Evolutionary conservation across 1,140 invertebrate genomes (phyloP).

Genomic region (Drosophila subpulchrella): DNA sequence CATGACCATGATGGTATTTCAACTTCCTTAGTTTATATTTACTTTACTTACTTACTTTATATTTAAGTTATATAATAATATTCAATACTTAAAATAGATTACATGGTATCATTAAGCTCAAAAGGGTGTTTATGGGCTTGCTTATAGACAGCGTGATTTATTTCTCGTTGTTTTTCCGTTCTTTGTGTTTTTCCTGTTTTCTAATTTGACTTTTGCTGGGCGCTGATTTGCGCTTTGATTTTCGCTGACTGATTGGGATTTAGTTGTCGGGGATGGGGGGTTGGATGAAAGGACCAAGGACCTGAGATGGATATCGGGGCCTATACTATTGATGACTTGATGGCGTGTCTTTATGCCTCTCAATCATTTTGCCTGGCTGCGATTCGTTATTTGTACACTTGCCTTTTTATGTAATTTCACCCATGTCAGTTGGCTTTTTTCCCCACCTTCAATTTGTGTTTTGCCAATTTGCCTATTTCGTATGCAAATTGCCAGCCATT

Average conservation of each 20-base stretch:
- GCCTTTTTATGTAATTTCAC: conserved; percentile 42
- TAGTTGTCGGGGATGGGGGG: conserved; percentile 13
- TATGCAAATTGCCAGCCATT: conserved; percentile 70
- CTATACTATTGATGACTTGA: conserved; percentile 43
- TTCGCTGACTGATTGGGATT: conserved; percentile 53
- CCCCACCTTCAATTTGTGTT: conserved; percentile 43
- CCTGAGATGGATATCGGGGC: conserved; percentile 5
- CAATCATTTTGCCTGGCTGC: conserved; percentile 31
- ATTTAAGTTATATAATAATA: too few relatives aligned
- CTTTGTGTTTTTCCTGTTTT: conserved; percentile 41
- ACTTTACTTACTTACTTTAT: too few relatives aligned
- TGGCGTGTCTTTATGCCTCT: conserved; percentile 53
- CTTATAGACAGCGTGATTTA: background rate
- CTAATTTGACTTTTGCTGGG: conserved; percentile 53
- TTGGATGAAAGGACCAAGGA: background rate
- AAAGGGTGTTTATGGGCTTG: conserved; percentile 17
- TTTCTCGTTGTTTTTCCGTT: conserved; percentile 6
- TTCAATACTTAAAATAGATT: background rate
- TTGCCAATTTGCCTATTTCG: conserved; percentile 55
- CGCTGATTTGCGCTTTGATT: conserved; percentile 54
- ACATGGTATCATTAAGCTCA: too few relatives aligned
- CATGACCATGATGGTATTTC: too few relatives aligned
- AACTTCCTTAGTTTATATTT: too few relatives aligned
- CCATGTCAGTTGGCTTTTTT: conserved; percentile 10
- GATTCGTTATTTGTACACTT: conserved; percentile 38